Evolutionary conservation across 2,888 invertebrate species (phyloP).

Genomic region (Electrophaes corylata): DNA sequence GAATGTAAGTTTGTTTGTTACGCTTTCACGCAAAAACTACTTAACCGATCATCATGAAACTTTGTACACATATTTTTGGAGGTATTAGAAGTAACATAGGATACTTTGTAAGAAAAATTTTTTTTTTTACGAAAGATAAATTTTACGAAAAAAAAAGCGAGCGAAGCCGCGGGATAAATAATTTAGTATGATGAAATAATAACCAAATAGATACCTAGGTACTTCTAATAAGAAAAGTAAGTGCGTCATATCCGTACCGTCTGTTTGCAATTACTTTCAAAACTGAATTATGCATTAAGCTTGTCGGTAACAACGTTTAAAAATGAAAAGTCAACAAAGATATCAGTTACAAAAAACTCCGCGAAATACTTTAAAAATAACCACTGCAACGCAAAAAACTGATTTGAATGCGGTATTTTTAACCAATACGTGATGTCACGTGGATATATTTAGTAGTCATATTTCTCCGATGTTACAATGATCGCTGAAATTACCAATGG

Average conservation of each 20-base stretch:
- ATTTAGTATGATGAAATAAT: too few relatives aligned
- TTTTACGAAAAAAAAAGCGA: too few relatives aligned
- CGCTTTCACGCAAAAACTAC: too few relatives aligned
- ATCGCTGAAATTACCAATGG: slow-evolving; percentile 65
- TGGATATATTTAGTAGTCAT: slow-evolving; percentile 59
- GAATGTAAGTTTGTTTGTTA: too few relatives aligned
- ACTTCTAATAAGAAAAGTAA: background rate
- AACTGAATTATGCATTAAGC: slow-evolving; percentile 1
- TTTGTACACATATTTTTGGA: too few relatives aligned
- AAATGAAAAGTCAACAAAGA: slow-evolving; percentile 31
- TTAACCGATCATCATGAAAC: too few relatives aligned
- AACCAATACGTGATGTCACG: slow-evolving; percentile 50
- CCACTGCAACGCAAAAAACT: slow-evolving; percentile 36
- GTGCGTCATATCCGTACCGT: background rate
- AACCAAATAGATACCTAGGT: too few relatives aligned
- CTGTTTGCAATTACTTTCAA: slow-evolving; percentile 1
- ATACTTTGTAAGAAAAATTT: too few relatives aligned
- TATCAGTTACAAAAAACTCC: slow-evolving; percentile 36
- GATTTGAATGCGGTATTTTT: slow-evolving; percentile 45
- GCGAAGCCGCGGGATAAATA: too few relatives aligned
- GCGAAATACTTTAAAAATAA: slow-evolving; percentile 34
- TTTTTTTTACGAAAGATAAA: too few relatives aligned
- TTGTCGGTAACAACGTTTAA: slow-evolving; percentile 15
- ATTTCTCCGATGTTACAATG: slow-evolving; percentile 65
- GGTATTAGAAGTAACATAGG: too few relatives aligned